Base-by-base conservation (phyloP, 2,888 invertebrate genomes). In the Poecilus cupreus region DNA sequence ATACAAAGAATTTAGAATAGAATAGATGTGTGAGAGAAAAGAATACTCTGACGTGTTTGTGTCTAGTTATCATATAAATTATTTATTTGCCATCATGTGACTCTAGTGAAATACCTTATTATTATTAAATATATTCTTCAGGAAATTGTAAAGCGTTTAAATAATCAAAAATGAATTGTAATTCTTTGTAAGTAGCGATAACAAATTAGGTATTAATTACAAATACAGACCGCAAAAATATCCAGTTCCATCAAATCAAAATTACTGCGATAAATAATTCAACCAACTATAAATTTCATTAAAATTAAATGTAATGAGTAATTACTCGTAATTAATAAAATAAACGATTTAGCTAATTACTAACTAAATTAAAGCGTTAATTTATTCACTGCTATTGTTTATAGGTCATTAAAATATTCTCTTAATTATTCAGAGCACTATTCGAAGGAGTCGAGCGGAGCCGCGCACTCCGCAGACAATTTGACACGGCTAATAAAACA, bases 261-360 rank as follows among this genome's bases (percentile, higher is more conserved):
- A 54, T 54, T 54, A 32, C 4, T 11, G 18, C 54, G 22, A 54
- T 54, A 2, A 32, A 54, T 54, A 54, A 11, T 54, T 54, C 5
- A 32, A 32, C 20, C 54, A 54, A 18, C 32, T n/a, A 26, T 60
- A 26, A 64, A 64, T 3, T 64, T 24, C 24, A 64, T 64, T 64
- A 64, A 64, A 64, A 37, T 24, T 64, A 22, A 64, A 64, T 64
- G 64, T 64, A 64, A 64, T 64, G 64, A 64, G 37, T 26, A 32
- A 64, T 64, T 64, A 64, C 10, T n/a, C 32, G 18, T 54, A 32
- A 64, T 64, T 64, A 32, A 64, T 64, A 64, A 49, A 8, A 64
- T 64, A 64, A 64, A 64, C 64, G 64, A 74, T 74, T 74, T 74
- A 46, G 46, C 74, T 74, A 74, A 74, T 74, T 43, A 74, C 74